Conservation (phyloP, 2,888 invertebrate genomes). For the Cenopis cana region DNA sequence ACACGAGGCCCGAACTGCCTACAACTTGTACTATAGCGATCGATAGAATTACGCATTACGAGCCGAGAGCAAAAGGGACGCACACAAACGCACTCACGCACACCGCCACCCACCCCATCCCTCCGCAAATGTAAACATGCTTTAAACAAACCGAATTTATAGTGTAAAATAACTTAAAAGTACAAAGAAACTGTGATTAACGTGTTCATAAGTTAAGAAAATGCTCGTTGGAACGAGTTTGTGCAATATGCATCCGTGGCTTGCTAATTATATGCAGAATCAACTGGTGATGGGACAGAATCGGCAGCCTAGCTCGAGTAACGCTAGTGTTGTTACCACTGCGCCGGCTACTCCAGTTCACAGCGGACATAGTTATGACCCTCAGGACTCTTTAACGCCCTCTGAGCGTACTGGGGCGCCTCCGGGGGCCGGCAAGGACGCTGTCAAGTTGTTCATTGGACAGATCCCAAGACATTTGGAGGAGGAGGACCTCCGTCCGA, state of each 20-base stretch:
- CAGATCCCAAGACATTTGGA: slow-evolving; percentile 96
- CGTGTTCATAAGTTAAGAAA: slow-evolving; percentile 62
- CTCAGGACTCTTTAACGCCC: slow-evolving; percentile 67
- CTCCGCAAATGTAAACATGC: slow-evolving; percentile 76
- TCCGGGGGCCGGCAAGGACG: slow-evolving; percentile 81
- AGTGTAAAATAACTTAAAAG: slow-evolving; percentile 71
- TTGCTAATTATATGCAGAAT: slow-evolving; percentile 69
- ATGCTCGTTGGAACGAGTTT: slow-evolving; percentile 78
- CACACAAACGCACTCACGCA: slow-evolving; percentile 61
- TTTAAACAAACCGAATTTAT: slow-evolving; percentile 84
- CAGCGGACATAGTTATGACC: slow-evolving; percentile 59
- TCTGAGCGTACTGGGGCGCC: slow-evolving; percentile 79
- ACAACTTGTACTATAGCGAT: slow-evolving; percentile 80
- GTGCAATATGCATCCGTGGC: slow-evolving; percentile 68
- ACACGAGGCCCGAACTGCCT: slow-evolving; percentile 64
- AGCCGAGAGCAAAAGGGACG: slow-evolving; percentile 60
- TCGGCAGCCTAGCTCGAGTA: slow-evolving; percentile 59
- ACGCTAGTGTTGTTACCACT: slow-evolving; percentile 64
- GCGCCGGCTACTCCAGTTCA: slow-evolving; percentile 79
- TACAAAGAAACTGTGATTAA: slow-evolving; percentile 78
- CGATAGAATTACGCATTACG: slow-evolving; percentile 85
- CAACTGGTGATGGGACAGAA: slow-evolving; percentile 51
- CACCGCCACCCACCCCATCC: slow-evolving; percentile 59
- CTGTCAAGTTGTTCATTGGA: slow-evolving; percentile 95
- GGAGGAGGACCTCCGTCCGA: slow-evolving; percentile 93